Evolutionary conservation across 2,888 invertebrate species (phyloP).

Genomic region (Mythimna vitellina): DNA sequence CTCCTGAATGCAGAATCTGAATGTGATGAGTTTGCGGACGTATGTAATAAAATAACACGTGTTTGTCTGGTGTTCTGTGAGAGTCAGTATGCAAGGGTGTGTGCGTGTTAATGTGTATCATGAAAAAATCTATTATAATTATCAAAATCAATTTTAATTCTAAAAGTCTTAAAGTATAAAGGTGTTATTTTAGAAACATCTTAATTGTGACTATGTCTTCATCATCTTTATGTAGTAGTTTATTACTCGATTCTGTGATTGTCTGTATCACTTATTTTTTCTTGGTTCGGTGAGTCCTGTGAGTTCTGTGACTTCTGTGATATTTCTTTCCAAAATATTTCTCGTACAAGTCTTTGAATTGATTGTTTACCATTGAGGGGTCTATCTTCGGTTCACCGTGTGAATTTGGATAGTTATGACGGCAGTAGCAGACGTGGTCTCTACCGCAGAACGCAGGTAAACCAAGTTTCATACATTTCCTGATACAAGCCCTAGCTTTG

Average conservation of each 20-base stretch:
- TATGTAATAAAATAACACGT: no score
- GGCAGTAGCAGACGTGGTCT: slow-evolving; percentile 84
- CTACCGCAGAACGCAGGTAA: slow-evolving; percentile 86
- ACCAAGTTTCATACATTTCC: slow-evolving; percentile 75
- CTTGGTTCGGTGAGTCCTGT: background rate
- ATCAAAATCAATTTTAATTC: no score
- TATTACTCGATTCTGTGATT: background rate
- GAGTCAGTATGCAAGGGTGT: no score
- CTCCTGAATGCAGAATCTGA: no score
- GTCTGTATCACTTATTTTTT: background rate
- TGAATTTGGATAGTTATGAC: slow-evolving; percentile 72
- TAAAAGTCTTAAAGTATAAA: no score
- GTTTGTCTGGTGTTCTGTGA: no score
- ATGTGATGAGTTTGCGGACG: no score
- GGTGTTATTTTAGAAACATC: no score
- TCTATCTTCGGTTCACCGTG: slow-evolving; percentile 53
- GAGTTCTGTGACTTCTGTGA: background rate
- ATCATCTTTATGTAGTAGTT: no score
- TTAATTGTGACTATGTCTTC: no score
- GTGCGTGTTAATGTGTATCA: no score
- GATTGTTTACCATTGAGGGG: slow-evolving; percentile 56
- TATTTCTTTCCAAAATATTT: slow-evolving; percentile 79
- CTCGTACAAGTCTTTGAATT: slow-evolving; percentile 79
- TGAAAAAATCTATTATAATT: no score
- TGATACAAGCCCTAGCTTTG: slow-evolving; percentile 79